These are phyloP conservation scores for Platysternon megacephalum DNA, from an alignment of 2,113 vertebrate species.

Conservation along the genomic window DNA sequence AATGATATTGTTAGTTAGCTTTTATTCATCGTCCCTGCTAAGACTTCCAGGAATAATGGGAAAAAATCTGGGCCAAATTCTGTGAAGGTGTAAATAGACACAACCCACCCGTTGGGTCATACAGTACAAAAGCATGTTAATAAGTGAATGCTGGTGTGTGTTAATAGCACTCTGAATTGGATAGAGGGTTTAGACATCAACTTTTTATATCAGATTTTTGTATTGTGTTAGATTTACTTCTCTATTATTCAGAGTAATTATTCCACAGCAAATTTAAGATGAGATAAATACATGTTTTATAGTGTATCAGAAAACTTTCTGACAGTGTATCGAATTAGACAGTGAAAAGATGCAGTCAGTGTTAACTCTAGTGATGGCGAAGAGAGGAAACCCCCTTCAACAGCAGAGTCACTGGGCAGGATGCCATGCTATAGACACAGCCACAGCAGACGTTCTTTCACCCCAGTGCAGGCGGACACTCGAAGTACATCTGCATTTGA, in stretches of 20 bases:
- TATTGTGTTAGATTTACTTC: neutral
- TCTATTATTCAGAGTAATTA: neutral
- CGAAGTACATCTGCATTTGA: neutral
- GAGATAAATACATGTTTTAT: neutral
- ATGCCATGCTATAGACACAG: neutral
- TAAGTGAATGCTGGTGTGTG: neutral
- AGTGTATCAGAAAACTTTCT: neutral
- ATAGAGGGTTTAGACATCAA: neutral
- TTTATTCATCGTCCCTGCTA: neutral
- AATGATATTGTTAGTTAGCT: neutral
- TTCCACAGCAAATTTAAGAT: neutral
- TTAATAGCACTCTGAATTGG: neutral
- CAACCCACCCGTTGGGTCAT: neutral
- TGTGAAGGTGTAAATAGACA: neutral
- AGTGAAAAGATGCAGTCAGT: neutral
- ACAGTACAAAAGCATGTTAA: neutral
- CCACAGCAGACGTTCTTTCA: neutral
- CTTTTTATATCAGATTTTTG: neutral
- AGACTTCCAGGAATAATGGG: conserved; percentile 1
- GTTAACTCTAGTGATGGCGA: neutral
- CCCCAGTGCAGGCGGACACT: neutral
- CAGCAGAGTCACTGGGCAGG: neutral
- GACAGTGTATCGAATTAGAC: neutral
- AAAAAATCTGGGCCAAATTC: neutral
- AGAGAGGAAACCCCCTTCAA: neutral